Conservation (phyloP, 2,113 vertebrate genomes). For the Acanthisitta chloris region DNA sequence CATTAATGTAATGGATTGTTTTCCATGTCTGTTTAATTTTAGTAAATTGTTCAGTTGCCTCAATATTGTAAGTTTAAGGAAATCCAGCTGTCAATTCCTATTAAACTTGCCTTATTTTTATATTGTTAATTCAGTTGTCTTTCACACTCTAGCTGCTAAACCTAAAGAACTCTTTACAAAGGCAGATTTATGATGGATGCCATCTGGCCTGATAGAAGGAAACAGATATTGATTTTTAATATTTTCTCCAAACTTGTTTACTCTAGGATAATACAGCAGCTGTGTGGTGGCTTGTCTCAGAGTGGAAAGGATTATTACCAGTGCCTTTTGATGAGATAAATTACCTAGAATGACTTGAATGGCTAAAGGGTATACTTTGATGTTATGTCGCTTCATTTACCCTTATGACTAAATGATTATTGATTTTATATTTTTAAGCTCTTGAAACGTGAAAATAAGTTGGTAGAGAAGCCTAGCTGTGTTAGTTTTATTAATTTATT, state of each 20-base stretch:
- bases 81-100: slow-evolving; percentile 54
- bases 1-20: slow-evolving; percentile 39
- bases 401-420: slow-evolving; percentile 96
- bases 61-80: slow-evolving; percentile 64
- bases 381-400: slow-evolving; percentile 91
- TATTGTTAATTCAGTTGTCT: slow-evolving; percentile 67
- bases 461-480: slow-evolving; percentile 78
- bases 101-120: slow-evolving; percentile 35
- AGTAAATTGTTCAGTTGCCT: slow-evolving; percentile 58
- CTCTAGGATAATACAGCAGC: slow-evolving; percentile 83
- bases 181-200: slow-evolving; percentile 84
- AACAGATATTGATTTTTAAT: slow-evolving; percentile 93
- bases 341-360: slow-evolving; percentile 85
- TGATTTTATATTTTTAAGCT: slow-evolving; percentile 92
- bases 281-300: slow-evolving; percentile 79
- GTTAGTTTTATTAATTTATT: slow-evolving; percentile 90
- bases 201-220: slow-evolving; percentile 88
- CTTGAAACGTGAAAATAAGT: slow-evolving; percentile 88
- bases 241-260: slow-evolving; percentile 89
- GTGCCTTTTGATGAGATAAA: slow-evolving; percentile 87
- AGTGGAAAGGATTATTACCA: slow-evolving; percentile 85
- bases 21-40: slow-evolving; percentile 64
- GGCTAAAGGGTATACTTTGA: slow-evolving; percentile 88
- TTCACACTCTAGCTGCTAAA: slow-evolving; percentile 69
- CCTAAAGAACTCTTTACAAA: slow-evolving; percentile 76